Base-by-base conservation (phyloP, 2,113 vertebrate species). In the Tringa solitaria region DNA sequence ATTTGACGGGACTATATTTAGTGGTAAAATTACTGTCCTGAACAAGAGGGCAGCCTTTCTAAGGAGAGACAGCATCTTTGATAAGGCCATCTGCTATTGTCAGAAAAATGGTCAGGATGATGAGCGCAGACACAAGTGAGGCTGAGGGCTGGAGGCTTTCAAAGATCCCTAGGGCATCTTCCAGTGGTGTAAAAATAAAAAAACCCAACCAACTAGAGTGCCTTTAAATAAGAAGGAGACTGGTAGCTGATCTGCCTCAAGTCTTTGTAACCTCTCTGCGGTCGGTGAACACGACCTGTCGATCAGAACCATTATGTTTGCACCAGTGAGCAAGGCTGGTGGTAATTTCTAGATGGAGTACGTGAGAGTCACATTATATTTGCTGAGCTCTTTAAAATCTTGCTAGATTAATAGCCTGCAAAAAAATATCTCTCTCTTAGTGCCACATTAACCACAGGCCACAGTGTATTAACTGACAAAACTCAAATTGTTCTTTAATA, bases 401-500 rank as follows among this genome's bases (percentile, higher is more conserved):
- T 79, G 33, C 72, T 88, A 80, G 90, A 96, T 96, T 95, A 92
- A 94, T 93, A 89, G 93, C 80, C 76, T 94, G 90, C 1, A 7
- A 86, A 95, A 63, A 63, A 75, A 45, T 18, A 56, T 56, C 60
- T 79, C 87, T 94, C 24, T 93, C 87, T 87, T 84, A 95, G 94
- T 93, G 93, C 85, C 95, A 97, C 96, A 96, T 96, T 96, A 97
- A 97, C 89, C 93, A 75, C 89, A 84, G 72, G 89, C 94, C 95
- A 94, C 92, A 95, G 96, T 94, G 88, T 95, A 97, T 97, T 97
- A 97, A 92, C 87, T 95, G 93, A 97, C 97, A 97, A 96, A 96
- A 92, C 94, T 89, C 74, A 97, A 96, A 97, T 97, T 97, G 96
- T 97, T 95, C 97, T 96, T 97, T 97, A 97, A 97, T 97, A 97